Base-by-base conservation (phyloP, 2,797 vertebrate genomes). In the Fratercula arctica region DNA sequence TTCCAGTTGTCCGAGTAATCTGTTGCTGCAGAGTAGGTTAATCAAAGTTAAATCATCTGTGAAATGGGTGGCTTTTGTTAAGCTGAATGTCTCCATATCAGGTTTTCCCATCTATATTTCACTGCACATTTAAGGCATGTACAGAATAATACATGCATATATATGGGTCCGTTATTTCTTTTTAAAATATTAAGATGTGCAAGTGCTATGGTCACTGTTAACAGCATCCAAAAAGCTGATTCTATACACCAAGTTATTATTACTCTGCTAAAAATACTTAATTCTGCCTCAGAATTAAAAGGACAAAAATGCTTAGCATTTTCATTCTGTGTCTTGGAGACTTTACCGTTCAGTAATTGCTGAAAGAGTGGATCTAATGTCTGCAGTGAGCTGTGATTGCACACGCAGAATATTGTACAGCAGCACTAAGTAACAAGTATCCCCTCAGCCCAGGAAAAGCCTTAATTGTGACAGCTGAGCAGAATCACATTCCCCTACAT, bases 1-100 rank as follows among this genome's bases (percentile, higher is more conserved):
- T 97, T 98, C 96, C 95, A 97, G 97, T 98, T 97, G 96, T 97
- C 93, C 91, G 93, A 97, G 97, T 97, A 98, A 97, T 98, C 97
- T 98, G 97, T 96, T 98, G 98, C 96, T 97, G 95, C 87, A 84
- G 95, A 98, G 96, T 94, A 97, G 96, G 97, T 98, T 98, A 98
- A 98, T 98, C 97, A 97, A 98, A 98, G 98, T 98, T 98, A 97
- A 98, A 98, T 98, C 98, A 98, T 96, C 98, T 98, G 98, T 98
- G 97, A 98, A 98, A 98, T 98, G 96, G 98, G 96, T 97, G 96
- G 96, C 95, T 98, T 98, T 98, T 98, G 97, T 98, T 98, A 98
- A 98, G 93, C 73, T 9, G 54, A 97, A 97, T 87, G 94, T 95
- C 96, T 98, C 97, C 93, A 86, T 90, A 97, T 89, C 95, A 97